Evolutionary conservation across 2,113 vertebrate species (phyloP).

Genomic region (Dolichotis patagonum): DNA sequence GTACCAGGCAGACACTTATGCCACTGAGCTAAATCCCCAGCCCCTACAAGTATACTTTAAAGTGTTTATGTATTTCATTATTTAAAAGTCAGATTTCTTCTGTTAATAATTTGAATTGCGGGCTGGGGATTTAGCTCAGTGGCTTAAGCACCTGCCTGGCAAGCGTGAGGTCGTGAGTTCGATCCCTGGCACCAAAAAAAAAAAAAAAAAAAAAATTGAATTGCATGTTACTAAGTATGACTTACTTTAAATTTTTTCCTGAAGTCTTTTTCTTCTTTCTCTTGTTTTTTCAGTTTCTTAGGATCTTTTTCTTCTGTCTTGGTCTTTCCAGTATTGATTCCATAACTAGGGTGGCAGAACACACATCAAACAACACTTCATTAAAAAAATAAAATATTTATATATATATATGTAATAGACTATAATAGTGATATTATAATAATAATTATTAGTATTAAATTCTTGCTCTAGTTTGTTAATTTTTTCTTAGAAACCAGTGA

Average conservation of each 20-base stretch:
- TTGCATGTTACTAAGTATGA: conserved; percentile 46
- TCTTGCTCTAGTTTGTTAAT: conserved; percentile 18
- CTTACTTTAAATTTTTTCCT: conserved; percentile 96
- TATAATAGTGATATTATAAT: background rate
- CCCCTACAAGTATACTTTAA: background rate
- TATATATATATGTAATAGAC: background rate
- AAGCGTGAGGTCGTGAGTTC: no score
- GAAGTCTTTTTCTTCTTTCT: conserved; percentile 95
- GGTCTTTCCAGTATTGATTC: conserved; percentile 61
- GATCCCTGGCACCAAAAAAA: no score
- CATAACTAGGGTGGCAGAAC: conserved; percentile 76
- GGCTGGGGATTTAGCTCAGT: no score
- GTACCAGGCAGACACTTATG: no score
- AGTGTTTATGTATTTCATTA: background rate
- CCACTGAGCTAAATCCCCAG: no score
- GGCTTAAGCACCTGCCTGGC: no score
- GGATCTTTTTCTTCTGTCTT: conserved; percentile 83
- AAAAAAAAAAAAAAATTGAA: no score
- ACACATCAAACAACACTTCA: conserved; percentile 45
- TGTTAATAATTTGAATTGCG: conserved; percentile 18
- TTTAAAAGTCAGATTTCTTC: conserved; percentile 31
- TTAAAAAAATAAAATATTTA: conserved; percentile 4
- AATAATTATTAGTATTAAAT: background rate
- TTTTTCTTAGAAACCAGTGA: conserved; percentile 17
- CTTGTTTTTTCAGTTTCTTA: conserved; percentile 92